Evolutionary conservation across 2,888 invertebrate genomes (phyloP).

Genomic region (Nesidiocoris tenuis): DNA sequence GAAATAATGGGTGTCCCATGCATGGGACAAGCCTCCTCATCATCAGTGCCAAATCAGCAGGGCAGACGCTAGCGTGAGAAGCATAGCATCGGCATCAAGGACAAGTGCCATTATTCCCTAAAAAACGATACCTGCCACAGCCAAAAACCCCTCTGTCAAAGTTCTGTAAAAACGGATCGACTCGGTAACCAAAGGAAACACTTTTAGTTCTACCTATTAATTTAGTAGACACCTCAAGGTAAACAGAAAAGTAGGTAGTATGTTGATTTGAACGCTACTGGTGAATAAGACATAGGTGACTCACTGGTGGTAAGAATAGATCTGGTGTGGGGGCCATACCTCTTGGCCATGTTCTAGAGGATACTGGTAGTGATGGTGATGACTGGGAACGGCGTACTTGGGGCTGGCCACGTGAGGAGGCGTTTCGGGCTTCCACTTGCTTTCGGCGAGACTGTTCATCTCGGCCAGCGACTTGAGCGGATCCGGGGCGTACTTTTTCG

Average conservation of each 20-base stretch:
- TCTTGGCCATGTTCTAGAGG: slow-evolving; percentile 56
- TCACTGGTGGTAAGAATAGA: slow-evolving; percentile 64
- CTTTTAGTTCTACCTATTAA: no score
- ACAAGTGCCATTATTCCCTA: no score
- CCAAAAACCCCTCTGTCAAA: no score
- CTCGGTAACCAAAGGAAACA: no score
- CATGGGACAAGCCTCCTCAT: no score
- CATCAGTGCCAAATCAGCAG: no score
- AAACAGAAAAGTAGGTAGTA: not conserved
- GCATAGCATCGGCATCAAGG: no score
- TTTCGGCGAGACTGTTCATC: slow-evolving; percentile 58
- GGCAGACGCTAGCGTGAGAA: no score
- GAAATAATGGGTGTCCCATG: no score
- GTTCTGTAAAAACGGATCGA: no score
- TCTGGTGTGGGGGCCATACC: slow-evolving; percentile 65
- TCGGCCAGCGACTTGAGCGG: slow-evolving; percentile 58
- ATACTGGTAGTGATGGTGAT: slow-evolving; percentile 52
- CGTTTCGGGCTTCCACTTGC: slow-evolving; percentile 56
- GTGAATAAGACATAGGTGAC: slow-evolving; percentile 49
- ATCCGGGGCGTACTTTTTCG: slow-evolving; percentile 52
- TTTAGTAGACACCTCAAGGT: no score
- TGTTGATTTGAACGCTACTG: slow-evolving; percentile 37
- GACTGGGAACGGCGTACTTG: slow-evolving; percentile 48
- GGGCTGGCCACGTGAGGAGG: slow-evolving; percentile 55
- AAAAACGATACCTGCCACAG: no score